phyloP scores from a whole-genome alignment of 2,797 vertebrate genomes.

The Pseudocheirus occidentalis region DNA sequence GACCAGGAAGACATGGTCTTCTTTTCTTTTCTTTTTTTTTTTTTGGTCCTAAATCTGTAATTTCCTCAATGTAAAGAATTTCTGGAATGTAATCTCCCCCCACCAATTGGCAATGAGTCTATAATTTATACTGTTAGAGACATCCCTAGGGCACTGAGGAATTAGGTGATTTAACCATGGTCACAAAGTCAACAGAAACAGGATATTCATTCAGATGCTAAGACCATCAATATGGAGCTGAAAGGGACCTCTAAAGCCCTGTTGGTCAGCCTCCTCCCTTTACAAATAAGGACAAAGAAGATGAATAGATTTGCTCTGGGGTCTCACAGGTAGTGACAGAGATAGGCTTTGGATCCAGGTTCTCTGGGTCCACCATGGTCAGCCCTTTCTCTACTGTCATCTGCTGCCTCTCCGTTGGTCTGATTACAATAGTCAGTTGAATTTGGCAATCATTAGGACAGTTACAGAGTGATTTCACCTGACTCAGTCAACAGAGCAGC shows the following conservation, averaged over 20 bases:
- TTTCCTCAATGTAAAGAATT: background rate
- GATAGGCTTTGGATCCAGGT: background rate
- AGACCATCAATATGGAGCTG: background rate
- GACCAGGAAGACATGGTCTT: conserved; percentile 58
- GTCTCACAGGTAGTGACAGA: background rate
- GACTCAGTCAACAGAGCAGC: background rate
- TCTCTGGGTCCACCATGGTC: background rate
- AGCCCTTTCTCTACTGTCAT: background rate
- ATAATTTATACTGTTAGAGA: background rate
- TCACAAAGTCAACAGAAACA: background rate
- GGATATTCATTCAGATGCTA: background rate
- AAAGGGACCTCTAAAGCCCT: background rate
- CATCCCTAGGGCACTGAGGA: background rate
- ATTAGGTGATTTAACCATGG: background rate
- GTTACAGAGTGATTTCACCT: background rate
- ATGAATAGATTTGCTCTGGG: background rate
- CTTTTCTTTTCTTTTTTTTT: conserved; percentile 26
- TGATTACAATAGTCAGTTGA: background rate
- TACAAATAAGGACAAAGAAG: background rate
- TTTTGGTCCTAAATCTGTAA: background rate
- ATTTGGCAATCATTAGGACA: background rate
- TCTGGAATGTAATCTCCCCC: background rate
- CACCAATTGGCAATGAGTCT: background rate
- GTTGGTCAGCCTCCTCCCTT: background rate
- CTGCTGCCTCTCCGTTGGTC: background rate